phyloP scores from a whole-genome alignment of 2,888 invertebrate species.

The Epiblema foenella region DNA sequence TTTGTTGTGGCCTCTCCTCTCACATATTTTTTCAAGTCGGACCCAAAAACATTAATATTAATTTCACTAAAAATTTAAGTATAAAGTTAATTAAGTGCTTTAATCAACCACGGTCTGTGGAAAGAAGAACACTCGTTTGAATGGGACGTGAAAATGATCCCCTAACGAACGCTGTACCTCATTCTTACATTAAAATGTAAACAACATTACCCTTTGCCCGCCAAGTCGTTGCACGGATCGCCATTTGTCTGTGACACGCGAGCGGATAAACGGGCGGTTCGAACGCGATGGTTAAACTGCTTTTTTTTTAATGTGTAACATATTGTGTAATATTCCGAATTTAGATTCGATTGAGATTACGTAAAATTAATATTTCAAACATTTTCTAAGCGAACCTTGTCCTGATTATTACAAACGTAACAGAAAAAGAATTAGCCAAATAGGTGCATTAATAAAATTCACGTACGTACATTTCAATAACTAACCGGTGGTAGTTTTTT shows the following conservation, averaged over 20 bases:
- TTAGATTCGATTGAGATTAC: too few species aligned
- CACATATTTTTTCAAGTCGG: background rate
- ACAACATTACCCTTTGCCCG: slow-evolving; percentile 72
- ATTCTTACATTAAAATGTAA: slow-evolving; percentile 83
- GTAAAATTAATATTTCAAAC: too few species aligned
- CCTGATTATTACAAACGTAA: too few species aligned
- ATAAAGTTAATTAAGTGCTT: slow-evolving; percentile 37
- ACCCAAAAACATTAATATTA: slow-evolving; percentile 1
- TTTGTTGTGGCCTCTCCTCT: background rate
- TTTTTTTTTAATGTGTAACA: background rate
- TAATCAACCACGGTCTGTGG: slow-evolving; percentile 66
- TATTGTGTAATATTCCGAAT: too few species aligned
- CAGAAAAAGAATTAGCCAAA: too few species aligned
- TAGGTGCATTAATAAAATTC: too few species aligned
- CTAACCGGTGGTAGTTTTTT: too few species aligned
- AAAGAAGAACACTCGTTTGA: slow-evolving; percentile 71
- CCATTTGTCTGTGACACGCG: slow-evolving; percentile 75
- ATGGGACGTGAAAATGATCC: slow-evolving; percentile 71
- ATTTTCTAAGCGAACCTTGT: too few species aligned
- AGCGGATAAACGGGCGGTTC: slow-evolving; percentile 58
- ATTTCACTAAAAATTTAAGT: slow-evolving; percentile 12
- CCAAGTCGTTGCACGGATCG: slow-evolving; percentile 70
- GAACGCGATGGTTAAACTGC: slow-evolving; percentile 47
- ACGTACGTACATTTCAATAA: too few species aligned
- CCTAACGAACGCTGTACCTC: slow-evolving; percentile 70